Evolutionary conservation across 2,113 vertebrate species (phyloP), one percentile per base, ranked within the genome.

Genomic region (Parus major): DNA sequence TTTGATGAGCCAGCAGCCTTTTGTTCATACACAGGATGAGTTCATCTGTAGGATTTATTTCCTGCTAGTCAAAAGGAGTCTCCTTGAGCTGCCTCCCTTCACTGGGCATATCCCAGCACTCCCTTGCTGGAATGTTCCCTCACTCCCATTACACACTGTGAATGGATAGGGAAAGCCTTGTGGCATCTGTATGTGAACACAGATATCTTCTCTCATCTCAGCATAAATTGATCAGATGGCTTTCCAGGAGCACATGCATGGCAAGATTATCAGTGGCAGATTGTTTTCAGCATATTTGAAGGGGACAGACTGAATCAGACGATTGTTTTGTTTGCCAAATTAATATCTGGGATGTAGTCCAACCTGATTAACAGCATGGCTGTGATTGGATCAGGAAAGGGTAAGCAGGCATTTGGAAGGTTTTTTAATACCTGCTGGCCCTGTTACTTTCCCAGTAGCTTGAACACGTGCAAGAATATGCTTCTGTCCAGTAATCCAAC

Each of bases 271-370:
- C 91, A 63, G 91, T 14, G 90, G 42, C 91, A 93, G 90, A 91
- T 80, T 92, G 91, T 92, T 90, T 91, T 49, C 75, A 56, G 60
- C 63, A 4, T 65, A 13, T 92, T 72, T 76, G 73, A 87, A 90
- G 78, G 91, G 66, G 75, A 63, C 82, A 73, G 66, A 19, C 72
- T 88, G 68, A 88, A 78, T 86, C 60, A 82, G 63, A 55, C 3
- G 12, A 52, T 83, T 82, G 68, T 52, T 96, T 86, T 80, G 44
- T 70, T 91, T 90, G 93, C 94, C 90, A 93, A 81, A 93, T 83
- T 94, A 91, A 82, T 91, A 95, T 87, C 92, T 96, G 90, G 93
- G 95, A 85, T 71, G 71, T 61, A 68, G 78, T 94, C 90, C 93
- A 95, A 25, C 46, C 89, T 80, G 82, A 80, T 95, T 90, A 93